A percentile compares a stretch with the other conserved stretches of the same genome.
Evolutionary conservation across 2,888 invertebrate genomes (phyloP).

Genomic region (Zygothrica quintamaculata): DNA sequence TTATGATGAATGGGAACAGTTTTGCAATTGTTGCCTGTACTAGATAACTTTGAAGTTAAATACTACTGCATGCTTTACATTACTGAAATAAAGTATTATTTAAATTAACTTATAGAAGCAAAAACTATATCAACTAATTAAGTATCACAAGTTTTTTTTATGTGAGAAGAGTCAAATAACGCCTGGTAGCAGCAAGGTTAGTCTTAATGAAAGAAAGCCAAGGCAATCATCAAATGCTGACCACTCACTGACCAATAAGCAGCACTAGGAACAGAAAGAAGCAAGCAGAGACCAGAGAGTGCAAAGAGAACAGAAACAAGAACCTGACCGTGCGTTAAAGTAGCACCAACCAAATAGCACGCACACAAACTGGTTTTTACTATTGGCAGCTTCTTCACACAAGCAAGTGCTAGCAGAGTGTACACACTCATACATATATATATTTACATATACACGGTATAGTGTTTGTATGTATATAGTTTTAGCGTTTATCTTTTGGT

Average conservation of each 20-base stretch:
- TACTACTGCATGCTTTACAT: too few species aligned
- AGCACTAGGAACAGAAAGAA: conserved; percentile 18
- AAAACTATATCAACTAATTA: too few species aligned
- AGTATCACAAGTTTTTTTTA: too few species aligned
- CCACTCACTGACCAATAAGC: conserved; percentile 59
- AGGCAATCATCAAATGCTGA: conserved; percentile 70
- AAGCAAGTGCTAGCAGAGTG: conserved; percentile 15
- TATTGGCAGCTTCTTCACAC: conserved; percentile 50
- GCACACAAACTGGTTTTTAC: conserved; percentile 60
- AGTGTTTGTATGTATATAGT: conserved; percentile 24
- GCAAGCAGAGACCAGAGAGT: conserved; percentile 11
- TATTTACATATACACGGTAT: neutral
- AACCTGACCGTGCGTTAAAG: neutral
- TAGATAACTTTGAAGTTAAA: too few species aligned
- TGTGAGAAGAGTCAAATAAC: too few species aligned
- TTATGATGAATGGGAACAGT: too few species aligned
- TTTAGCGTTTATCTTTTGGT: conserved; percentile 11
- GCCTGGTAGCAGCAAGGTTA: conserved; percentile 61
- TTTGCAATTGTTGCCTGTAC: too few species aligned
- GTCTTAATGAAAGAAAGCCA: conserved; percentile 50
- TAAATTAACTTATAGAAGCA: too few species aligned
- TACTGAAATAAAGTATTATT: too few species aligned
- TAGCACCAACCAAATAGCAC: conserved; percentile 26
- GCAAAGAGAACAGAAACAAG: neutral
- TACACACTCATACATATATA: conserved; percentile 6